These are phyloP conservation scores for Malacosoma neustria DNA, from an alignment of 2,888 invertebrate species.

Conservation along the genomic window DNA sequence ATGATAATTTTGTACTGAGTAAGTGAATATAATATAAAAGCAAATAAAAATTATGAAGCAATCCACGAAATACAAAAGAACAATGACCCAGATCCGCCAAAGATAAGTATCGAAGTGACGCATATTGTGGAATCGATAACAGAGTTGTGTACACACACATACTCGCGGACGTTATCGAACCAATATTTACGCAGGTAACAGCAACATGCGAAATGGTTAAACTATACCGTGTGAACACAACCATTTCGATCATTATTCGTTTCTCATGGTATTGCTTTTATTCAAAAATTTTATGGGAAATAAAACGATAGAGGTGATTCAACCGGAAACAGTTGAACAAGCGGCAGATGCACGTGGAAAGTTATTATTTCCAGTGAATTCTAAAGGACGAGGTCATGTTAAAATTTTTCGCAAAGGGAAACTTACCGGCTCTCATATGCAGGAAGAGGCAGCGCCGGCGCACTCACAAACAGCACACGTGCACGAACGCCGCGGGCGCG, in stretches of 20 bases:
- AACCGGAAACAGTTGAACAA: slow-evolving; percentile 58
- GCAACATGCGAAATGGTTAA: slow-evolving; percentile 46
- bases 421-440: slow-evolving; percentile 44
- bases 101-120: slow-evolving; percentile 71
- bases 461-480: slow-evolving; percentile 73
- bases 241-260: slow-evolving; percentile 15
- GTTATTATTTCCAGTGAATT: slow-evolving; percentile 45
- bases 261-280: no score
- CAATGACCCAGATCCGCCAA: slow-evolving; percentile 70
- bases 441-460: slow-evolving; percentile 48
- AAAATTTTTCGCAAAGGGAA: slow-evolving; percentile 28
- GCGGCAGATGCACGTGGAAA: slow-evolving; percentile 64
- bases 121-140: slow-evolving; percentile 70
- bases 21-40: neutral
- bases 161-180: slow-evolving; percentile 58
- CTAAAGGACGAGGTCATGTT: slow-evolving; percentile 37
- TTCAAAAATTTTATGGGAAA: slow-evolving; percentile 11
- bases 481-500: slow-evolving; percentile 65
- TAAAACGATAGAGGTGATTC: slow-evolving; percentile 35
- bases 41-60: neutral
- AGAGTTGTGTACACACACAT: slow-evolving; percentile 55
- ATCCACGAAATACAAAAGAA: slow-evolving; percentile 57
- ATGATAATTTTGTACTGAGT: no score
- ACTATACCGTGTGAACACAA: slow-evolving; percentile 46
- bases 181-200: slow-evolving; percentile 63